A percentile compares a stretch with the other conserved stretches of the same genome.
phyloP scores from a whole-genome alignment of 2,113 vertebrate species.

The Mustela nigripes region DNA sequence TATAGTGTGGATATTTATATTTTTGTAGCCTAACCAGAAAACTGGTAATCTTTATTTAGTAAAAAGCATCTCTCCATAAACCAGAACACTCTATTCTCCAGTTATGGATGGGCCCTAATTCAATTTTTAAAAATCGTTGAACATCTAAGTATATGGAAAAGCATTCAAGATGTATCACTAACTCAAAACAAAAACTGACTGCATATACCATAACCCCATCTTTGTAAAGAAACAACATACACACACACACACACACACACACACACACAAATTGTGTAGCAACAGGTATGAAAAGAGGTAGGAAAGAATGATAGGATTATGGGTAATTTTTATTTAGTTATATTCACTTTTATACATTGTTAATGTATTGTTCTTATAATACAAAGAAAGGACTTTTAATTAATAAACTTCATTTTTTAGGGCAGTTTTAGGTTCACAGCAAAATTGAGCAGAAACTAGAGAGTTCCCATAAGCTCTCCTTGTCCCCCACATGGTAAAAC shows the following conservation, averaged over 20 bases:
- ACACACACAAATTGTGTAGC: not conserved
- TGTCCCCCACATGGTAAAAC: not conserved
- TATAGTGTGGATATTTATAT: not conserved
- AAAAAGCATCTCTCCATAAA: not conserved
- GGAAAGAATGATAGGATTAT: not conserved
- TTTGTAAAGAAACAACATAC: not conserved
- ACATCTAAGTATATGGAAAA: constrained; percentile 1
- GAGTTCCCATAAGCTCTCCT: not conserved
- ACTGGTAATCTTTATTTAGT: not conserved
- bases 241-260: too few relatives aligned
- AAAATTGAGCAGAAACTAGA: not conserved
- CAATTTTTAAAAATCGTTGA: not conserved
- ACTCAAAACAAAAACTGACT: constrained; percentile 19
- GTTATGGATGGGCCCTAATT: not conserved
- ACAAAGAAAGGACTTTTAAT: not conserved
- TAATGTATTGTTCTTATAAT: not conserved
- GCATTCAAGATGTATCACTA: not conserved
- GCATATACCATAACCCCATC: not conserved
- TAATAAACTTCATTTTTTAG: not conserved
- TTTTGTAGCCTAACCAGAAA: not conserved
- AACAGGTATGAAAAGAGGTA: not conserved
- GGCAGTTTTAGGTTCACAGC: not conserved
- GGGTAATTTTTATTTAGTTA: not conserved
- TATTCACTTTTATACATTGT: not conserved
- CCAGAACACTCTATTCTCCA: not conserved